These are phyloP conservation scores for Typhlichthys subterraneus DNA, from an alignment of 2,797 vertebrate species.

Conservation along the genomic window DNA sequence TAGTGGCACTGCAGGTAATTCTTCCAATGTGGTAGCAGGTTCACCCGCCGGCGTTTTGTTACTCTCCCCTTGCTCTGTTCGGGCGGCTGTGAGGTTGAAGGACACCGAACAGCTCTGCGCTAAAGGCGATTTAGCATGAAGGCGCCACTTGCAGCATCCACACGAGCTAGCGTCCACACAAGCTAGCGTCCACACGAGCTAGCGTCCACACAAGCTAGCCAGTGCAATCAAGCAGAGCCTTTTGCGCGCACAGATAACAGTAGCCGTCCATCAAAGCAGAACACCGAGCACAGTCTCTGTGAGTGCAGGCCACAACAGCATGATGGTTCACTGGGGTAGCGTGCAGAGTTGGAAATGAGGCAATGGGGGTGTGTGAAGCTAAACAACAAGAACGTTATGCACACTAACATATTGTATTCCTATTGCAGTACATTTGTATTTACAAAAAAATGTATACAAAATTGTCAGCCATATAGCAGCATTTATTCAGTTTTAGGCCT, in stretches of 20 bases:
- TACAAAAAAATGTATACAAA: slow-evolving; percentile 6
- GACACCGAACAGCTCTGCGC: slow-evolving; percentile 75
- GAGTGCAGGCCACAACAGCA: slow-evolving; percentile 60
- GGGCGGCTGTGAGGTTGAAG: slow-evolving; percentile 85
- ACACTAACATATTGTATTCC: slow-evolving; percentile 59
- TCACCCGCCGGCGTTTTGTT: slow-evolving; percentile 32
- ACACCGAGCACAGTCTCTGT: slow-evolving; percentile 67
- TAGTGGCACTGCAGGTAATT: neutral
- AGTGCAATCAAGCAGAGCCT: slow-evolving; percentile 66
- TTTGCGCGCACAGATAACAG: slow-evolving; percentile 65
- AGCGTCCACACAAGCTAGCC: slow-evolving; percentile 60
- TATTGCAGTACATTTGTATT: slow-evolving; percentile 54
- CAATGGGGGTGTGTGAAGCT: slow-evolving; percentile 65
- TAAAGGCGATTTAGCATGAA: slow-evolving; percentile 42
- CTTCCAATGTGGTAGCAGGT: slow-evolving; percentile 41
- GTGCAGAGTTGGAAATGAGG: slow-evolving; percentile 69
- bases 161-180: slow-evolving; percentile 72
- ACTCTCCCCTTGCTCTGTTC: slow-evolving; percentile 76
- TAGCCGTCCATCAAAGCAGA: slow-evolving; percentile 68
- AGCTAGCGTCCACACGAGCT: slow-evolving; percentile 32
- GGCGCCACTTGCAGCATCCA: slow-evolving; percentile 65
- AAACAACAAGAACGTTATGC: slow-evolving; percentile 43
- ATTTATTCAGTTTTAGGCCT: neutral
- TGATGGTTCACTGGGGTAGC: slow-evolving; percentile 45
- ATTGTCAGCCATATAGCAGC: neutral